Evolutionary conservation across 2,797 vertebrate species (phyloP).

Genomic region (Myripristis jacobus): DNA sequence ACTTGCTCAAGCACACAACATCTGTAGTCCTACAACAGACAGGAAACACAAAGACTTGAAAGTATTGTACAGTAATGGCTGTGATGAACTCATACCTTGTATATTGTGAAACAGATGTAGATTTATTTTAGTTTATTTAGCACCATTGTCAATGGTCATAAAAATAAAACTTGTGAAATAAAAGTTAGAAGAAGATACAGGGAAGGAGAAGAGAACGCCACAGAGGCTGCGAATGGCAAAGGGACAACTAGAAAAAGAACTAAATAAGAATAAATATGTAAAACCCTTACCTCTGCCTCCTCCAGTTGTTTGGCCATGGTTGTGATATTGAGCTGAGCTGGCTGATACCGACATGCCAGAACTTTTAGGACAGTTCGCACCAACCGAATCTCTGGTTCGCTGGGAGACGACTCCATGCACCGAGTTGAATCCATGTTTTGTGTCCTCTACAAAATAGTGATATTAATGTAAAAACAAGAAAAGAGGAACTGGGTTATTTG

Average conservation of each 20-base stretch:
- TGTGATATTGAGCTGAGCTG: slow-evolving; percentile 84
- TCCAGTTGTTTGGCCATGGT: slow-evolving; percentile 87
- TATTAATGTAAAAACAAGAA: not conserved
- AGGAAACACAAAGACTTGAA: not conserved
- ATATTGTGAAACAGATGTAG: not conserved
- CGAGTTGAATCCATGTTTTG: slow-evolving; percentile 61
- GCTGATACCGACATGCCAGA: slow-evolving; percentile 86
- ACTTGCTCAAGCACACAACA: slow-evolving; percentile 81
- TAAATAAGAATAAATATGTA: not conserved
- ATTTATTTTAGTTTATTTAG: not conserved
- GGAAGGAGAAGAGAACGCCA: no score
- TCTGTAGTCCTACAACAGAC: slow-evolving; percentile 77
- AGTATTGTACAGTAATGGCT: not conserved
- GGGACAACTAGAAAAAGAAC: not conserved
- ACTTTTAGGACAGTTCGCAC: slow-evolving; percentile 82
- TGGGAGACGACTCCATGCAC: slow-evolving; percentile 64
- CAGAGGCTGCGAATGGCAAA: no score
- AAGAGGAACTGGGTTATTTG: not conserved
- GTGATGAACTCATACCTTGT: not conserved
- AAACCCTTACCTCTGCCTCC: slow-evolving; percentile 87
- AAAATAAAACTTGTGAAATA: no score
- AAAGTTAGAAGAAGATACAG: no score
- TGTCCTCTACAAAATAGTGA: slow-evolving; percentile 55
- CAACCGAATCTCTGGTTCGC: slow-evolving; percentile 79
- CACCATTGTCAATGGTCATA: no score